These are phyloP conservation scores for Rhinogobius similis DNA, from an alignment of 2,113 vertebrate genomes.

Conservation along the genomic window DNA sequence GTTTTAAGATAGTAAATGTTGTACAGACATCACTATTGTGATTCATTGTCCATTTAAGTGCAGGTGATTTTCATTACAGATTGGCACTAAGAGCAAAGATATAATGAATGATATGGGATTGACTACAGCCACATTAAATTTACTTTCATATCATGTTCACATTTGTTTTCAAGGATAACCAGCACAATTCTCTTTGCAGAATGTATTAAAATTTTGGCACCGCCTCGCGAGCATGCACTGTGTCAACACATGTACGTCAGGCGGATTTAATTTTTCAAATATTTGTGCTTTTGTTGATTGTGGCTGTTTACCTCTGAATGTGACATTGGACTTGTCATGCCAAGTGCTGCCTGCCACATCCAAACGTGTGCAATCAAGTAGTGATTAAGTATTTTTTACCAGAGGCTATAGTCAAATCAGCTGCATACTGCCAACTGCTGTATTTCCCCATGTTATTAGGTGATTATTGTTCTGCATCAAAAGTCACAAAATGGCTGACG, in stretches of 20 bases:
- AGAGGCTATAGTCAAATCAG: constrained; percentile 44
- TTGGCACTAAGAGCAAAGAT: constrained; percentile 10
- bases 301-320: constrained; percentile 40
- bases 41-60: constrained; percentile 25
- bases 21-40: constrained; percentile 34
- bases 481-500: constrained; percentile 24
- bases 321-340: constrained; percentile 55
- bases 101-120: not conserved
- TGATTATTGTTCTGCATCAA: constrained; percentile 30
- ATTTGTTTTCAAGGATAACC: not conserved
- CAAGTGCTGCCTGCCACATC: constrained; percentile 30
- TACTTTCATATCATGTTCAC: constrained; percentile 4
- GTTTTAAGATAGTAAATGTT: constrained; percentile 44
- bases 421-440: constrained; percentile 25
- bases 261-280: constrained; percentile 45
- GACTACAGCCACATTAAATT: constrained; percentile 9
- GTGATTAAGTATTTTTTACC: constrained; percentile 56
- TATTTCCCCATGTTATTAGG: constrained; percentile 18
- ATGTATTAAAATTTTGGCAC: constrained; percentile 11
- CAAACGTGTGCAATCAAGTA: constrained; percentile 53
- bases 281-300: constrained; percentile 33
- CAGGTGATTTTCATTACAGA: not conserved
- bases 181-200: not conserved
- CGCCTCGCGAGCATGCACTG: not conserved
- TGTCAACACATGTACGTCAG: constrained; percentile 22